Base-by-base conservation (phyloP, 2,113 vertebrate genomes). In the Cathartes aura region DNA sequence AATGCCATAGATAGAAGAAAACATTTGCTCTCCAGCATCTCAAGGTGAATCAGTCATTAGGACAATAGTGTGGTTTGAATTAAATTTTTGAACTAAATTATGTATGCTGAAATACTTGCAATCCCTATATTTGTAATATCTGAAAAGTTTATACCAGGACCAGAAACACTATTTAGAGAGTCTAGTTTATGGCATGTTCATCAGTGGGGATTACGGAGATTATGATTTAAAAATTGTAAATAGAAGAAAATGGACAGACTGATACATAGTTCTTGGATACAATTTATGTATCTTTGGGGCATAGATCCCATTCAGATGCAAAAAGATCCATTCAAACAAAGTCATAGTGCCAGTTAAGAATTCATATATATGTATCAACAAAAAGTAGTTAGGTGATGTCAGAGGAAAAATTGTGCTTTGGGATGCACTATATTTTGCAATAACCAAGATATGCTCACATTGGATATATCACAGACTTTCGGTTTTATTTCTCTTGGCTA, bases 401-500 rank as follows among this genome's bases (percentile, higher is more conserved):
- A 84, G 40, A 89, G n/a, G 60, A 38, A 89, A 87, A 92, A 67
- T 4, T 50, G 56, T 82, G 18, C 87, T 66, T 84, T 12, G 2
- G 84, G 40, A 48, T 19, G 10, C 1, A 2, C 20, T 87, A 27
- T 52, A 52, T 94, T 89, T 94, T 79, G 40, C 55, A 82, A 43
- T 89, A 83, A 80, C 50, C 30, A 81, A 56, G 53, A 48, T 72
- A 45, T 12, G 23, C 4, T 88, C 12, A 18, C 0, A 1, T 12
- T 93, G n/a, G 68, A 29, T 73, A 19, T 79, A 66, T 76, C 63
- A 50, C 43, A 85, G 48, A 64, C 36, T 85, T 91, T 36, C 8
- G 6, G 34, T 53, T 93, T 90, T 95, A 70, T 82, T 96, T 95
- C 73, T 90, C 71, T 83, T 95, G 66, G 62, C 74, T 70, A 13